Conservation (phyloP, 2,113 vertebrate species). For the Pelobates fuscus region DNA sequence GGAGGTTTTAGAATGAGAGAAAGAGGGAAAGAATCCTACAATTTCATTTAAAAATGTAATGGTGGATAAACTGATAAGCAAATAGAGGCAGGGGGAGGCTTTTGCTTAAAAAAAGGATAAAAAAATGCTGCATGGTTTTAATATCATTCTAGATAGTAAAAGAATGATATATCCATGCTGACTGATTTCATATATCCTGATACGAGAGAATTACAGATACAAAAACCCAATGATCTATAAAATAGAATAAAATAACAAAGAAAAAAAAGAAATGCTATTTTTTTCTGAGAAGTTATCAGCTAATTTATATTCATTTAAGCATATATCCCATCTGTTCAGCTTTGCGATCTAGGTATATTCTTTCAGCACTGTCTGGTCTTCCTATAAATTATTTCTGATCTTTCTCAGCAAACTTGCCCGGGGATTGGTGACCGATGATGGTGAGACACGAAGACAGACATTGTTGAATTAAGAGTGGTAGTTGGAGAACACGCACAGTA, state of each 20-base stretch:
- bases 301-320: constrained; percentile 89
- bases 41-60: constrained; percentile 97
- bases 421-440: constrained; percentile 10
- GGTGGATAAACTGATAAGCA: constrained; percentile 95
- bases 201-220: constrained; percentile 81
- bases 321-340: constrained; percentile 82
- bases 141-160: constrained; percentile 85
- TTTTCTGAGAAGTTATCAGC: constrained; percentile 81
- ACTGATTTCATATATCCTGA: constrained; percentile 87
- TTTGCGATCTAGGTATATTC: constrained; percentile 75
- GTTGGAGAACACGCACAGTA: no score
- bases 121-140: constrained; percentile 79
- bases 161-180: constrained; percentile 90
- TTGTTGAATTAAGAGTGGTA: neutral
- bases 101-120: constrained; percentile 85
- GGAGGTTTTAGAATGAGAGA: constrained; percentile 41
- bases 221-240: constrained; percentile 84
- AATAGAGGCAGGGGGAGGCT: constrained; percentile 70
- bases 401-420: constrained; percentile 25
- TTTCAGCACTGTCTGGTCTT: constrained; percentile 71
- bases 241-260: constrained; percentile 84
- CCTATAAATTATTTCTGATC: constrained; percentile 42
- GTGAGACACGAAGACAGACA: neutral
- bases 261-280: constrained; percentile 79
- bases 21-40: constrained; percentile 70